Evolutionary conservation across 2,888 invertebrate species (phyloP).

Genomic region (Pterostichus madidus): DNA sequence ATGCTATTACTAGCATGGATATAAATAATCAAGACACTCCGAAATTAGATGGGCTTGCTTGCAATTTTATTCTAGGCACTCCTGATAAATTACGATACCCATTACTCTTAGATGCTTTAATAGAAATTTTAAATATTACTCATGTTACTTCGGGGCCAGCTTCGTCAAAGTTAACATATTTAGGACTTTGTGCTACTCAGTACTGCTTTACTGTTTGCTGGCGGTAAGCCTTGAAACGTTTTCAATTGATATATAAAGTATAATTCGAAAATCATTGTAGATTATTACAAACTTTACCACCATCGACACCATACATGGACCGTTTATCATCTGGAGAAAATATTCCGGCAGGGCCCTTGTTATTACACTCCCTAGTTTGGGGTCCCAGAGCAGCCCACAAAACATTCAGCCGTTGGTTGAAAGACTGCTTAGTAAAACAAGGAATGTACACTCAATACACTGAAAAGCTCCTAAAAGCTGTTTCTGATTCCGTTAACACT

Average conservation of each 20-base stretch:
- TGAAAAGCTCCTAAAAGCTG: slow-evolving; percentile 85
- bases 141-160: slow-evolving; percentile 80
- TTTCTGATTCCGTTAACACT: slow-evolving; percentile 85
- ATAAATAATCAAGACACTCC: slow-evolving; percentile 89
- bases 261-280: slow-evolving; percentile 76
- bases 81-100: slow-evolving; percentile 95
- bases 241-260: slow-evolving; percentile 46
- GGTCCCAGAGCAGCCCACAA: slow-evolving; percentile 92
- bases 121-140: slow-evolving; percentile 90
- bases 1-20: slow-evolving; percentile 91
- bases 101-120: slow-evolving; percentile 89
- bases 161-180: slow-evolving; percentile 78
- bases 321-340: slow-evolving; percentile 84
- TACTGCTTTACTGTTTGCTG: slow-evolving; percentile 94
- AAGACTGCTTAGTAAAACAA: slow-evolving; percentile 94
- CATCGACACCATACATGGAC: slow-evolving; percentile 93
- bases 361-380: slow-evolving; percentile 93
- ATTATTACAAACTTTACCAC: slow-evolving; percentile 91
- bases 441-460: slow-evolving; percentile 92
- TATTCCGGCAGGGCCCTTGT: slow-evolving; percentile 83
- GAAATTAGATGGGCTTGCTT: slow-evolving; percentile 94
- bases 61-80: slow-evolving; percentile 95
- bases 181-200: slow-evolving; percentile 90
- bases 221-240: slow-evolving; percentile 79
- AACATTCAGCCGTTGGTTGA: slow-evolving; percentile 92